Conservation (phyloP, 2,113 vertebrate species). For the Hippocampus guttulatus region DNA sequence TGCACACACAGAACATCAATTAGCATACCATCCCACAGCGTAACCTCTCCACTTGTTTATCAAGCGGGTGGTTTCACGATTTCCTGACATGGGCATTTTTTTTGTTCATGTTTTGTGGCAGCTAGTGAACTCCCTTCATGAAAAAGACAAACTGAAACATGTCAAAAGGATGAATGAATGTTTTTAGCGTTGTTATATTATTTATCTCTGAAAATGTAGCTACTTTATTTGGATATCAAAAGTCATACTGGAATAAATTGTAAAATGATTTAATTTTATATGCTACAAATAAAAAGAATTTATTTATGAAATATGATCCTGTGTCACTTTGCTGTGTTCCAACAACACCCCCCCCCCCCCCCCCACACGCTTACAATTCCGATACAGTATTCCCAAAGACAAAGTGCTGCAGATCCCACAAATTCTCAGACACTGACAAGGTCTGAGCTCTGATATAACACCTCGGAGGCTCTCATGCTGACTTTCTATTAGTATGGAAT, state of each 20-base stretch:
- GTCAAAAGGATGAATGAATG: constrained; percentile 86
- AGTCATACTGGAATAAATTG: constrained; percentile 99
- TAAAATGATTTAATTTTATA: constrained; percentile 99
- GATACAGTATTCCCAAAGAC: constrained; percentile 3
- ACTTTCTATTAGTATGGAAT: constrained; percentile 64
- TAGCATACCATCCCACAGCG: constrained; percentile 59
- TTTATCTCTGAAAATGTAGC: constrained; percentile 95
- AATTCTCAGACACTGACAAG: constrained; percentile 38
- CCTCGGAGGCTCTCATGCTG: constrained; percentile 37
- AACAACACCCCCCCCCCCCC: neutral
- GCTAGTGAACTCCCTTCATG: constrained; percentile 79
- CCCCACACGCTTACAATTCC: constrained; percentile 6
- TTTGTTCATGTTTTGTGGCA: constrained; percentile 87
- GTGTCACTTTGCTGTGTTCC: constrained; percentile 35
- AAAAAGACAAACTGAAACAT: constrained; percentile 85
- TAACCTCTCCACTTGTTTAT: constrained; percentile 53
- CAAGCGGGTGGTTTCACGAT: constrained; percentile 75
- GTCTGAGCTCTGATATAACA: constrained; percentile 60
- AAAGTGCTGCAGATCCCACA: constrained; percentile 22
- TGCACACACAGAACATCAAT: constrained; percentile 65
- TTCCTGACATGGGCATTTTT: constrained; percentile 82
- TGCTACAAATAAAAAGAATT: constrained; percentile 93
- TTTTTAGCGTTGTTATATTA: constrained; percentile 80
- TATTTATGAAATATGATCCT: constrained; percentile 92
- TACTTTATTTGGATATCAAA: constrained; percentile 83